Evolutionary conservation across 1,140 invertebrate species (phyloP).

Genomic region (Cherax quadricarinatus): DNA sequence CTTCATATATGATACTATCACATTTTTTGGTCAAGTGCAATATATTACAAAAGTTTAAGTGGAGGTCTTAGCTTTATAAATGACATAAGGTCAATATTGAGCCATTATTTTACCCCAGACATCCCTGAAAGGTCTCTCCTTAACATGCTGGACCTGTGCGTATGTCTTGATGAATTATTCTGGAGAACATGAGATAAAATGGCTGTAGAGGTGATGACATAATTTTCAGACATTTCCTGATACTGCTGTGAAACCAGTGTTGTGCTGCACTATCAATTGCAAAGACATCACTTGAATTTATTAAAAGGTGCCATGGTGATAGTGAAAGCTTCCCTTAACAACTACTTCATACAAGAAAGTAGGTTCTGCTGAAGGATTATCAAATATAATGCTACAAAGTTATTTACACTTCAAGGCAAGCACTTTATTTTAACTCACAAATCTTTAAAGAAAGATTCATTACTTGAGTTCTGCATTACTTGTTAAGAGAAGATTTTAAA

Average conservation of each 20-base stretch:
- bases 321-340: background rate
- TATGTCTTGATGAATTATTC: conserved; percentile 66
- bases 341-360: background rate
- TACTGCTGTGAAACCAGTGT: background rate
- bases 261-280: background rate
- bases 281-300: background rate
- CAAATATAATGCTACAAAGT: background rate
- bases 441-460: background rate
- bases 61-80: background rate
- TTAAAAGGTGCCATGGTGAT: background rate
- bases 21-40: background rate
- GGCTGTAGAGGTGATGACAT: conserved; percentile 14
- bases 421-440: background rate
- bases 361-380: background rate
- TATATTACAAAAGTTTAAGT: background rate
- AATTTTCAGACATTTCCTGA: background rate
- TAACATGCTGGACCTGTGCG: conserved; percentile 35
- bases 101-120: background rate
- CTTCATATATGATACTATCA: background rate
- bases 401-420: background rate
- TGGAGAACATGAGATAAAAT: conserved; percentile 33
- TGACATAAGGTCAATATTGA: background rate
- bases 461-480: conserved; percentile 8
- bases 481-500: conserved; percentile 22
- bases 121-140: conserved; percentile 1